These are phyloP conservation scores for Julus scandinavius DNA, from an alignment of 2,888 invertebrate species.

Conservation along the genomic window DNA sequence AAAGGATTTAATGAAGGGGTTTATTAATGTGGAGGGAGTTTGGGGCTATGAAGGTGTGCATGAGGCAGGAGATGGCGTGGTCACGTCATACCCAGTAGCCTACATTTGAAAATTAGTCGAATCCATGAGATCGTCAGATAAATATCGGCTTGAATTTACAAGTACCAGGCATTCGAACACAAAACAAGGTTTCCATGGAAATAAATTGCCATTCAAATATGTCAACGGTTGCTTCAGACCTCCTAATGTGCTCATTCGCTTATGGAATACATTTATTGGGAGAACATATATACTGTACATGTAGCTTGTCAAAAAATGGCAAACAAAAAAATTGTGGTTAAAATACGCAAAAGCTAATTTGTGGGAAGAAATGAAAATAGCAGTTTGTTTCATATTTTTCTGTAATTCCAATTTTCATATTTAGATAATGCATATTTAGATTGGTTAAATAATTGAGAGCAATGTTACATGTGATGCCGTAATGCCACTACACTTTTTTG, in stretches of 20 bases:
- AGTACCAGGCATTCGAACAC: neutral
- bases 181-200: constrained; percentile 27
- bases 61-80: neutral
- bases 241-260: neutral
- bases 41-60: neutral
- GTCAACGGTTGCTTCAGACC: neutral
- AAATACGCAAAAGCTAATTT: too few species aligned
- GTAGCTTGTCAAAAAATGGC: neutral
- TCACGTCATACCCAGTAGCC: constrained; percentile 21
- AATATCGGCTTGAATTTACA: neutral
- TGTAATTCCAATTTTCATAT: too few species aligned
- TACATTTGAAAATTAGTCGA: neutral
- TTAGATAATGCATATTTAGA: too few species aligned
- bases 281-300: too few species aligned
- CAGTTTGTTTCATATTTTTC: too few species aligned
- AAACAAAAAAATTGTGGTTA: neutral
- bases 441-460: too few species aligned
- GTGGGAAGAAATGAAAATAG: too few species aligned
- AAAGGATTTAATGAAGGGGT: constrained; percentile 7
- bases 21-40: neutral
- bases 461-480: too few species aligned
- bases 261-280: too few species aligned
- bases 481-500: too few species aligned
- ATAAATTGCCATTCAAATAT: constrained; percentile 3
- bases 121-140: constrained; percentile 16